Conservation (phyloP, 2,797 vertebrate genomes). For the Phalloptychus januarius region DNA sequence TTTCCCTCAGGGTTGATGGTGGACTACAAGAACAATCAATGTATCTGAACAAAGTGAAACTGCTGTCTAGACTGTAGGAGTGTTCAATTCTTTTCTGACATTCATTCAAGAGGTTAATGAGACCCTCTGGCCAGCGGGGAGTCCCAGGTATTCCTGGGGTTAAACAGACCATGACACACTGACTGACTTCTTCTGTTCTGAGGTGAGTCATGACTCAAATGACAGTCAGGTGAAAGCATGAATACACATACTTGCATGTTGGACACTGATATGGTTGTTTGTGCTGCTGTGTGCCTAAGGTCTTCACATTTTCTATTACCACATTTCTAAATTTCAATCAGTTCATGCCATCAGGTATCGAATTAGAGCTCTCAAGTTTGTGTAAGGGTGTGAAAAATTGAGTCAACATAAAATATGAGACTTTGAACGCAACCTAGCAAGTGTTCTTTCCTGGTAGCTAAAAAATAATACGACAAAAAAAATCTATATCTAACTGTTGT, state of each 20-base stretch:
- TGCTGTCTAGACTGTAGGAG: constrained; percentile 51
- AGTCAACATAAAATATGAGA: neutral
- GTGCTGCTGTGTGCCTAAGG: neutral
- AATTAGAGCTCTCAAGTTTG: neutral
- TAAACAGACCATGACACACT: constrained; percentile 27
- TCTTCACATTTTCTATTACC: neutral
- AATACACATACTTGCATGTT: constrained; percentile 18
- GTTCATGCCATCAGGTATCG: neutral
- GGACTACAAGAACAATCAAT: neutral
- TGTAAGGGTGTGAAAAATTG: neutral
- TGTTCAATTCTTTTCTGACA: neutral
- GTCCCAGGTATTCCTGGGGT: constrained; percentile 55
- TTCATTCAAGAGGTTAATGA: constrained; percentile 3
- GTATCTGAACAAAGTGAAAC: constrained; percentile 46
- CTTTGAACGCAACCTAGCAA: neutral
- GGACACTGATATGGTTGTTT: neutral
- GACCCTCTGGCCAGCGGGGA: constrained; percentile 35
- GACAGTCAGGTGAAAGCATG: constrained; percentile 29
- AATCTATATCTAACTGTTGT: neutral
- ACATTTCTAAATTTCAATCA: neutral
- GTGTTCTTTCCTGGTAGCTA: neutral
- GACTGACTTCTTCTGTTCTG: constrained; percentile 7
- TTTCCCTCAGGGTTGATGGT: neutral
- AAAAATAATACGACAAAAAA: neutral
- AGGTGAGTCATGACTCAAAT: constrained; percentile 43